phyloP scores from a whole-genome alignment of 2,888 invertebrate genomes.

The Synergus itoensis region DNA sequence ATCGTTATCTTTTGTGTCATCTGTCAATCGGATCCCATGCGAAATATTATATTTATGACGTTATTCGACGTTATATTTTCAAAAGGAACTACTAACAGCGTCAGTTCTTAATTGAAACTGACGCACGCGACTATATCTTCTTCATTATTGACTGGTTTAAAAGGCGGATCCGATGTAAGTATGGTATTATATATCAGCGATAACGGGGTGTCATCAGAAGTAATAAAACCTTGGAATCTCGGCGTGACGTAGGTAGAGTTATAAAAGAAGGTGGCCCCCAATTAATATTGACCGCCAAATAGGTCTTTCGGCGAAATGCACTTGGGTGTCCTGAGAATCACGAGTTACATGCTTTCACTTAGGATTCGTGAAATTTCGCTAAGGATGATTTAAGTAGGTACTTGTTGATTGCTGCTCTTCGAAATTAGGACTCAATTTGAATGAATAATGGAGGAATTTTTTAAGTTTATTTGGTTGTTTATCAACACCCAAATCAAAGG shows the following conservation, averaged over 20 bases:
- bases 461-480: no score
- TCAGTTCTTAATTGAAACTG: slow-evolving; percentile 38
- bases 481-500: no score
- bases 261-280: slow-evolving; percentile 34
- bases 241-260: slow-evolving; percentile 23
- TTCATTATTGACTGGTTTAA: slow-evolving; percentile 7
- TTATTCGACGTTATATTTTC: slow-evolving; percentile 1
- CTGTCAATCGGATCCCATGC: background rate
- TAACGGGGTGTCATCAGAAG: slow-evolving; percentile 31
- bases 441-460: no score
- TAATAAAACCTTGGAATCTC: slow-evolving; percentile 32
- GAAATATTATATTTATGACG: background rate
- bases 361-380: slow-evolving; percentile 1
- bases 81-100: slow-evolving; percentile 5
- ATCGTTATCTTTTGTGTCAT: slow-evolving; percentile 9
- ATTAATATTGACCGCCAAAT: slow-evolving; percentile 30
- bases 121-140: slow-evolving; percentile 32
- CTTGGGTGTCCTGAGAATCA: slow-evolving; percentile 33
- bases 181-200: slow-evolving; percentile 35
- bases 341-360: slow-evolving; percentile 2
- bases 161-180: background rate
- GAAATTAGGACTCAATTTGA: no score
- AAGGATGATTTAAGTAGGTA: background rate
- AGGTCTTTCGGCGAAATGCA: slow-evolving; percentile 5
- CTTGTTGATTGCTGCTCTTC: no score